A percentile compares a stretch with the other conserved stretches of the same genome.
Evolutionary conservation across 2,888 invertebrate species (phyloP).

Genomic region (Diplolepis rosae): DNA sequence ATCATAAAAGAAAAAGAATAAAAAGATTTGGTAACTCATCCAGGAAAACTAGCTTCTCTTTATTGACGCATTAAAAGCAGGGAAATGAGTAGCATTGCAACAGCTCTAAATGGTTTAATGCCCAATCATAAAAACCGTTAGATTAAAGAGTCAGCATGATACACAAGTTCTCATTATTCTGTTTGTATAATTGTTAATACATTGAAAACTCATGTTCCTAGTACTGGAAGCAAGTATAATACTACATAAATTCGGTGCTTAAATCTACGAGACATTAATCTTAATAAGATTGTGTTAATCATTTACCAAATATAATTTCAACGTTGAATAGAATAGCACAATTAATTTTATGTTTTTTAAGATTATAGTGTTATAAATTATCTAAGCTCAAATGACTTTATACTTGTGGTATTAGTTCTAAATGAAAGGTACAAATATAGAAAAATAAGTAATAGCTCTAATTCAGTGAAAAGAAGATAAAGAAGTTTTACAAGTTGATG

Average conservation of each 20-base stretch:
- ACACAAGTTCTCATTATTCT: not conserved
- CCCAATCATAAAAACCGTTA: not conserved
- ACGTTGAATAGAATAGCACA: too few relatives aligned
- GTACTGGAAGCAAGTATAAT: not conserved
- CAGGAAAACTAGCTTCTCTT: constrained; percentile 42
- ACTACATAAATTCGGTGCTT: not conserved
- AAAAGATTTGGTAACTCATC: constrained; percentile 20
- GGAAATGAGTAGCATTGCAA: not conserved
- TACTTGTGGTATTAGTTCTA: too few relatives aligned
- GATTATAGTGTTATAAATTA: too few relatives aligned
- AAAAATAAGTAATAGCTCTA: not conserved
- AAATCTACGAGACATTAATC: too few relatives aligned
- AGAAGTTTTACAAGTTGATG: not conserved
- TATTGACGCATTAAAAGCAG: constrained; percentile 31
- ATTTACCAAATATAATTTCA: too few relatives aligned
- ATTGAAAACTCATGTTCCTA: not conserved
- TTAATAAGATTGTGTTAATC: too few relatives aligned
- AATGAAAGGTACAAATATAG: constrained; percentile 13
- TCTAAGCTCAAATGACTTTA: too few relatives aligned
- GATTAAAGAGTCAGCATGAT: not conserved
- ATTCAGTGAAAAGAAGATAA: constrained; percentile 1
- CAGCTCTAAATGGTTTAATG: not conserved
- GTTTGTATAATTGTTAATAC: not conserved
- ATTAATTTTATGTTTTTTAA: too few relatives aligned
- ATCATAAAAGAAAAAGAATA: constrained; percentile 39